phyloP scores from a whole-genome alignment of 2,888 invertebrate species.

The Panorpa germanica region DNA sequence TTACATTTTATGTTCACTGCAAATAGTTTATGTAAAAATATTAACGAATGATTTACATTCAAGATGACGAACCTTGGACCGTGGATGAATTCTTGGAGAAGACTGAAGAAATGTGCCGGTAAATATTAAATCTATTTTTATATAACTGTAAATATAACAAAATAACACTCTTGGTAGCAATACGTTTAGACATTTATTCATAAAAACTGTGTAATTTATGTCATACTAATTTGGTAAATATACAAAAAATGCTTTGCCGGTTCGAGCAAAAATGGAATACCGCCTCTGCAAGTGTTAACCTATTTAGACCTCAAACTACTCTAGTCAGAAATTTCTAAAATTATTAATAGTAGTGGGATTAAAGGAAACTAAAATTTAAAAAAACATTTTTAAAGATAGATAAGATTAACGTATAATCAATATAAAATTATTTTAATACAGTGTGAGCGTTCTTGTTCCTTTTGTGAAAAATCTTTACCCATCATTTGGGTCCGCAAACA shows the following conservation, averaged over 20 bases:
- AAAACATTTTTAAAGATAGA: neutral
- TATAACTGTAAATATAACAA: neutral
- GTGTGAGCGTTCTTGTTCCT: no score
- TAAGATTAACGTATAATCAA: neutral
- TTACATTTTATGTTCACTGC: no score
- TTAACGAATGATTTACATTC: no score
- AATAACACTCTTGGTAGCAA: neutral
- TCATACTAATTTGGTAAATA: no score
- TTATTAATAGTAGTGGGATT: neutral
- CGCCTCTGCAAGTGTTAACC: no score
- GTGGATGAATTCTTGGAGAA: constrained; percentile 71
- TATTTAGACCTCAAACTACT: neutral
- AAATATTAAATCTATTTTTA: constrained; percentile 13
- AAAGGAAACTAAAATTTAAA: neutral
- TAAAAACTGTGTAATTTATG: no score
- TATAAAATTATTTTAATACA: no score
- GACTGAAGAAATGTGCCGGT: constrained; percentile 62
- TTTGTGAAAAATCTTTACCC: no score
- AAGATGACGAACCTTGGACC: constrained; percentile 66
- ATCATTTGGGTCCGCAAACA: no score
- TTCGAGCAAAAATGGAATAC: no score
- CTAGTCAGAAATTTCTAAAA: neutral
- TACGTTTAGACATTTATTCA: constrained; percentile 1
- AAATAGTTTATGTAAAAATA: no score
- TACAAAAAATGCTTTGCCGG: no score